phyloP scores from a whole-genome alignment of 2,888 invertebrate species.

The Drosophila testacea region DNA sequence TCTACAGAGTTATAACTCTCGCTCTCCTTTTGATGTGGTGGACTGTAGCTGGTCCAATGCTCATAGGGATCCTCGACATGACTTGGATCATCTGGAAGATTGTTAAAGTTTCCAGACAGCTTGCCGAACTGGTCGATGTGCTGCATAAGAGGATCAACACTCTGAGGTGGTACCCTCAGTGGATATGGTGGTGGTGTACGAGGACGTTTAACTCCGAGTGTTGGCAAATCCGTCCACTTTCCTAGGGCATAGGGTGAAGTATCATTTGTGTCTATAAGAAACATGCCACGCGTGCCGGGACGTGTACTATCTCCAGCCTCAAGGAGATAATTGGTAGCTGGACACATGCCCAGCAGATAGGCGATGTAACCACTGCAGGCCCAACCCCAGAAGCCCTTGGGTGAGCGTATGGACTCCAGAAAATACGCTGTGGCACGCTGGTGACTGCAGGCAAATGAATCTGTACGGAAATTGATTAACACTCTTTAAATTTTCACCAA shows the following conservation, averaged over 20 bases:
- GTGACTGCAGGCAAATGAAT: slow-evolving; percentile 88
- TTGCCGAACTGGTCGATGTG: slow-evolving; percentile 84
- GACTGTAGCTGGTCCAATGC: slow-evolving; percentile 82
- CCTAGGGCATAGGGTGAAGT: slow-evolving; percentile 87
- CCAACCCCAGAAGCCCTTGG: slow-evolving; percentile 89
- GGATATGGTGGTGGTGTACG: slow-evolving; percentile 30
- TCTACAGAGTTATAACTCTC: slow-evolving; percentile 67
- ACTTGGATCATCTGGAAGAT: slow-evolving; percentile 69
- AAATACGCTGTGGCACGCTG: slow-evolving; percentile 88
- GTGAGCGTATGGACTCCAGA: slow-evolving; percentile 88
- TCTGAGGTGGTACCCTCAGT: slow-evolving; percentile 46
- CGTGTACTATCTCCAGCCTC: slow-evolving; percentile 86
- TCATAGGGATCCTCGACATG: slow-evolving; percentile 73
- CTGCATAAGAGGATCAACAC: slow-evolving; percentile 76
- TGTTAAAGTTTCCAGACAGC: slow-evolving; percentile 82
- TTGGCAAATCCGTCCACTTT: slow-evolving; percentile 86
- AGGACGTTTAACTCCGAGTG: slow-evolving; percentile 67
- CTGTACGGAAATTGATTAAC: slow-evolving; percentile 67
- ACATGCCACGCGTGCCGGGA: slow-evolving; percentile 85
- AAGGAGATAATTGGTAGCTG: slow-evolving; percentile 85
- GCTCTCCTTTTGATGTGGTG: slow-evolving; percentile 45
- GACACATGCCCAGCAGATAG: slow-evolving; percentile 87
- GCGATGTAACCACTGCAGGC: slow-evolving; percentile 87
- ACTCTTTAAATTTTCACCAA: rapidly evolving
- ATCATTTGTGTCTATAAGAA: slow-evolving; percentile 87